Evolutionary conservation across 2,797 vertebrate genomes (phyloP).

Genomic region (Pseudomugil tenellus): DNA sequence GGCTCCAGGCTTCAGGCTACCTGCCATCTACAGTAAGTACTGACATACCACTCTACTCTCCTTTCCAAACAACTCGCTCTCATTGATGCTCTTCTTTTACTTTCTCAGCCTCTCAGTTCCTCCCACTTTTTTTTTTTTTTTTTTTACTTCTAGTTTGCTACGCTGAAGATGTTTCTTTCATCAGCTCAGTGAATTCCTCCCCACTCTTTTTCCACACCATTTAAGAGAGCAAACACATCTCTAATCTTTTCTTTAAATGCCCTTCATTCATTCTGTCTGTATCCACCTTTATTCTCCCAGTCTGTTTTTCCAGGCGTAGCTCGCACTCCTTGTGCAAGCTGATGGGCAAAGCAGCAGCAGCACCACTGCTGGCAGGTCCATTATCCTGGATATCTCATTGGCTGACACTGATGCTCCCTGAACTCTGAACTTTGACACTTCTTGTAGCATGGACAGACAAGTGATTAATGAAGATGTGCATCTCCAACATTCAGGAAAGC

Average conservation of each 20-base stretch:
- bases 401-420: constrained; percentile 46
- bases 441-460: constrained; percentile 34
- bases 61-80: constrained; percentile 47
- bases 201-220: constrained; percentile 55
- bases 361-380: constrained; percentile 65
- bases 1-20: constrained; percentile 82
- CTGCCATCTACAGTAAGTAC: constrained; percentile 78
- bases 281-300: constrained; percentile 21
- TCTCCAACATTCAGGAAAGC: not conserved
- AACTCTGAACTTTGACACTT: constrained; percentile 59
- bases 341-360: constrained; percentile 34
- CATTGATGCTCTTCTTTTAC: constrained; percentile 40
- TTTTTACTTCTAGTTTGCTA: constrained; percentile 35
- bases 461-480: constrained; percentile 54
- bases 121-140: constrained; percentile 1
- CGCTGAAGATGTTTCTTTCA: constrained; percentile 58
- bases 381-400: constrained; percentile 74
- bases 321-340: constrained; percentile 37
- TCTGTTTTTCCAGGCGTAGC: constrained; percentile 41
- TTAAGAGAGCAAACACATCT: constrained; percentile 72
- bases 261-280: constrained; percentile 60
- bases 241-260: constrained; percentile 69
- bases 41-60: constrained; percentile 69
- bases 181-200: constrained; percentile 60
- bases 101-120: constrained; percentile 36